phyloP scores from a whole-genome alignment of 2,797 vertebrate genomes.

The Luscinia megarhynchos region DNA sequence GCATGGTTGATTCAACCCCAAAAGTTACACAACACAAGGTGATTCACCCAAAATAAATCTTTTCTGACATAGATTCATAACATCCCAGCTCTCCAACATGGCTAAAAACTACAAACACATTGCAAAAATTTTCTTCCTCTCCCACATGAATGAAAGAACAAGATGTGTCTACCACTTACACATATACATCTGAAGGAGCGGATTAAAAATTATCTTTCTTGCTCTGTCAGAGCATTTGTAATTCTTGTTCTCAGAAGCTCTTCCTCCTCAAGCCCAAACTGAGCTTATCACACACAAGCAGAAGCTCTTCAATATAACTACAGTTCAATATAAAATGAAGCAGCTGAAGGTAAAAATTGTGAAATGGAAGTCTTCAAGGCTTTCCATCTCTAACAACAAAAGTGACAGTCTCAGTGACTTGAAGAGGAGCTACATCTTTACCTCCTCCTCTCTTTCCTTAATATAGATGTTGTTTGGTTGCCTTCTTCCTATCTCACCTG shows the following conservation, averaged over 20 bases:
- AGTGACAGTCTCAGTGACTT: not conserved
- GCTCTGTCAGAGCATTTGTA: conserved; percentile 3
- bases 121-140: not conserved
- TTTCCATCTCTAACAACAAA: not conserved
- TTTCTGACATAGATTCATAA: not conserved
- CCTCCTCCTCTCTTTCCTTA: not conserved
- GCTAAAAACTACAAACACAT: not conserved
- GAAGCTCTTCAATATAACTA: not conserved
- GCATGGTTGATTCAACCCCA: not conserved
- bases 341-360: not conserved
- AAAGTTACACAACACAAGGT: not conserved
- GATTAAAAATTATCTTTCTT: conserved; percentile 18
- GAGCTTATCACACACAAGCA: conserved; percentile 30
- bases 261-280: not conserved
- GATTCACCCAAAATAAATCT: not conserved
- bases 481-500: not conserved
- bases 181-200: not conserved
- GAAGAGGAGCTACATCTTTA: not conserved
- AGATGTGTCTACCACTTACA: not conserved
- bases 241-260: conserved; percentile 27
- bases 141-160: not conserved
- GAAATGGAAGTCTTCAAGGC: not conserved
- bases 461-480: not conserved
- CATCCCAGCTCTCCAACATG: not conserved
- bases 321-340: not conserved